A percentile compares a stretch with the other conserved stretches of the same genome.
These are phyloP conservation scores for Eupithecia insigniata DNA, from an alignment of 2,888 invertebrate species.

Conservation along the genomic window DNA sequence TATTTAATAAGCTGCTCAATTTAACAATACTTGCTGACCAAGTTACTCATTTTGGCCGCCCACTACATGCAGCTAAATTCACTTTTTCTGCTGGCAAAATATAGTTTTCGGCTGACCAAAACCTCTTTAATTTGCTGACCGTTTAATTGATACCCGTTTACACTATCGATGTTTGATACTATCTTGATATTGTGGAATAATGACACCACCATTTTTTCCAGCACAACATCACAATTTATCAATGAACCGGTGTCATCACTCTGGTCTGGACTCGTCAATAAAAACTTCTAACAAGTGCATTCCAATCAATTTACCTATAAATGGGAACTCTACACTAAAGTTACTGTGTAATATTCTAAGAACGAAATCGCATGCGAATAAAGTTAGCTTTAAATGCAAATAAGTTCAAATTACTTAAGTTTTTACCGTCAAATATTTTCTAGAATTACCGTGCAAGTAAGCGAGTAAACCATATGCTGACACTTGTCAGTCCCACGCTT, in stretches of 20 bases:
- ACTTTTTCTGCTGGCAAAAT: too few species aligned
- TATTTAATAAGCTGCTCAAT: too few species aligned
- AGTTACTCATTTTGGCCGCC: too few species aligned
- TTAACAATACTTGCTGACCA: too few species aligned
- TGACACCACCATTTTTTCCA: neutral
- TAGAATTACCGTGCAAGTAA: constrained; percentile 4
- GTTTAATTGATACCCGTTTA: too few species aligned
- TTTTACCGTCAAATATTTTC: constrained; percentile 18
- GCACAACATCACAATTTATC: constrained; percentile 15
- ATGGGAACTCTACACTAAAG: constrained; percentile 68
- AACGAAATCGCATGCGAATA: constrained; percentile 63
- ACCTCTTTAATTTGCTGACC: too few species aligned
- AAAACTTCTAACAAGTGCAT: constrained; percentile 36
- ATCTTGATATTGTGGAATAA: neutral
- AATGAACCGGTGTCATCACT: constrained; percentile 32
- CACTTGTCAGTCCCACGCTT: neutral
- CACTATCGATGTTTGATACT: too few species aligned
- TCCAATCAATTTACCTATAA: constrained; percentile 56
- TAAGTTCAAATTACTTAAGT: constrained; percentile 26
- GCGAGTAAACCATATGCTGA: neutral
- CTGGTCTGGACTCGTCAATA: constrained; percentile 17
- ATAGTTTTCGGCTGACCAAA: too few species aligned
- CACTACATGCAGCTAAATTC: too few species aligned
- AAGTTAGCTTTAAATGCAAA: constrained; percentile 39
- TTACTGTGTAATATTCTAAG: constrained; percentile 64